Evolutionary conservation across 2,113 vertebrate species (phyloP).

Genomic region (Zeus faber): DNA sequence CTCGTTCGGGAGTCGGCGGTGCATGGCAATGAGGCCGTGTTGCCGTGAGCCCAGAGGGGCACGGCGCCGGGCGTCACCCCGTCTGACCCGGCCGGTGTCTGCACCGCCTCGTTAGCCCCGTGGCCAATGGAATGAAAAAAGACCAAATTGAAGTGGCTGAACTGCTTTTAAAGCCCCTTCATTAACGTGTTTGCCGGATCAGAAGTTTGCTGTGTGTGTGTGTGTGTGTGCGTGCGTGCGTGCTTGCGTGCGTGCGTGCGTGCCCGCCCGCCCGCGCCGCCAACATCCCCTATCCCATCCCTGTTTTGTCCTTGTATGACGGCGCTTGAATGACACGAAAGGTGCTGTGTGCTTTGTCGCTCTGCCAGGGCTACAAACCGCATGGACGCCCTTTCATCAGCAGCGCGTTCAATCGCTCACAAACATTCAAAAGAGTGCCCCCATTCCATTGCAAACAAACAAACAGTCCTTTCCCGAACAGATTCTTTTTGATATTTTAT

Average conservation of each 20-base stretch:
- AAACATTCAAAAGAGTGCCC: neutral
- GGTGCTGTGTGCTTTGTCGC: neutral
- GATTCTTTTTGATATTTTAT: conserved; percentile 52
- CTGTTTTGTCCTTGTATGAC: neutral
- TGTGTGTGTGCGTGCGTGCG: no score
- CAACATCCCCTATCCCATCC: neutral
- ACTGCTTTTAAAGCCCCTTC: conserved; percentile 41
- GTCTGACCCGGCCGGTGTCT: conserved; percentile 44
- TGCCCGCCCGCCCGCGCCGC: neutral
- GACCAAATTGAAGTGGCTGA: conserved; percentile 24
- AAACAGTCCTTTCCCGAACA: conserved; percentile 11
- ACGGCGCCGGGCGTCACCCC: no score
- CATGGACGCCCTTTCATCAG: conserved; percentile 18
- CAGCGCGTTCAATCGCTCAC: conserved; percentile 4
- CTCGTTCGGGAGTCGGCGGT: no score
- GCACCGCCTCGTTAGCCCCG: conserved; percentile 27
- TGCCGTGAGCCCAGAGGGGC: no score
- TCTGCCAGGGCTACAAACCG: conserved; percentile 6
- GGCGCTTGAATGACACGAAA: neutral
- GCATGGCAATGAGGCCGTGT: no score
- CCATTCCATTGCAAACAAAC: conserved; percentile 10
- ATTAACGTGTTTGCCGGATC: conserved; percentile 51
- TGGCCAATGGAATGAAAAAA: conserved; percentile 45
- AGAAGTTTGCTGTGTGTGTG: no score
- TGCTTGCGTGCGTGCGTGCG: no score